A percentile compares a stretch with the other conserved stretches of the same genome.
These are phyloP conservation scores for Equus quagga DNA, from an alignment of 2,113 vertebrate genomes.

Conservation along the genomic window DNA sequence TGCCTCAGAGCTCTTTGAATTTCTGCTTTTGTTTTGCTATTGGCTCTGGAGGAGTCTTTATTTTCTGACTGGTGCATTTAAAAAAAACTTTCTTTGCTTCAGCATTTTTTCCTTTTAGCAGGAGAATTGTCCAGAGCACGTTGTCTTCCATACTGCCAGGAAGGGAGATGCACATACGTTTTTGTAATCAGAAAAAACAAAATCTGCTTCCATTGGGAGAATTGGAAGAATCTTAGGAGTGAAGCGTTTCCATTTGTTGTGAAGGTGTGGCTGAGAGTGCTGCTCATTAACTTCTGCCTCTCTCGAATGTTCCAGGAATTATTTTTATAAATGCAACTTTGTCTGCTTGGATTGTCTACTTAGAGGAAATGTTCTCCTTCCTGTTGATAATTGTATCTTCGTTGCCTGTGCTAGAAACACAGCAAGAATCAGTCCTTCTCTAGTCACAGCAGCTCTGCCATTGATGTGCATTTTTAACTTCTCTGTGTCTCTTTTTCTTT, in stretches of 20 bases:
- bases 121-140: not conserved
- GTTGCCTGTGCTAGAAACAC: not conserved
- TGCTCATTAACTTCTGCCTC: not conserved
- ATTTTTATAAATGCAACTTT: not conserved
- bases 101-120: not conserved
- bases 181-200: not conserved
- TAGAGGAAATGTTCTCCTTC: not conserved
- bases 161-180: not conserved
- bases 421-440: not conserved
- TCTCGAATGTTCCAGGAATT: not conserved
- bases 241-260: not conserved
- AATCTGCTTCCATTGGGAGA: not conserved
- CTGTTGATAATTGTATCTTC: not conserved
- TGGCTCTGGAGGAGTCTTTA: not conserved
- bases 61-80: not conserved
- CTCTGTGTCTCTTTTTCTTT: not conserved
- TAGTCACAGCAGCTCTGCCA: not conserved
- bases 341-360: not conserved
- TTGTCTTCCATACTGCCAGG: not conserved
- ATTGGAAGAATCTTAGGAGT: not conserved
- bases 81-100: not conserved
- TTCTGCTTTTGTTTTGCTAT: not conserved
- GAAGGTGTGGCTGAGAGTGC: no score
- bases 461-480: not conserved
- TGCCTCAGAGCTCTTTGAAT: not conserved